A percentile compares a stretch with the other conserved stretches of the same genome.
These are phyloP conservation scores for Lagorchestes hirsutus DNA, from an alignment of 2,797 vertebrate genomes.

Conservation along the genomic window DNA sequence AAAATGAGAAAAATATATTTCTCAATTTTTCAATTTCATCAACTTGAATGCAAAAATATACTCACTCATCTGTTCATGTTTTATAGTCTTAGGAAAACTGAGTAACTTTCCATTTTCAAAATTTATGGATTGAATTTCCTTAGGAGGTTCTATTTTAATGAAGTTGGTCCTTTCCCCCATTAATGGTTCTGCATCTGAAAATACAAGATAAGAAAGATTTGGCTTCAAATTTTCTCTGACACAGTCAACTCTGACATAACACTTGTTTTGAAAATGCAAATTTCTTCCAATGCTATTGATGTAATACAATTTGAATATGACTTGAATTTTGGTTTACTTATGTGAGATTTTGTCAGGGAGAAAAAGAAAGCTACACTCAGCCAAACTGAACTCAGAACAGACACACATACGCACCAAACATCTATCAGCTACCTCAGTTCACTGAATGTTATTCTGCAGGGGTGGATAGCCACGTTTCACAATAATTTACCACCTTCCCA, in stretches of 20 bases:
- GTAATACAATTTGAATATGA: neutral
- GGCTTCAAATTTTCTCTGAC: neutral
- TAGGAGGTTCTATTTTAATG: neutral
- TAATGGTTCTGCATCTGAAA: neutral
- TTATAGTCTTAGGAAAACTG: neutral
- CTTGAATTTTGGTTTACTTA: neutral
- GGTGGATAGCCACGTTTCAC: neutral
- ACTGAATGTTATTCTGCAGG: neutral
- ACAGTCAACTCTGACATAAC: neutral
- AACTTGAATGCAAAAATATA: neutral
- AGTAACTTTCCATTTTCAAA: neutral
- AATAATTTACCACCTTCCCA: neutral
- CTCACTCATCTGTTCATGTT: neutral
- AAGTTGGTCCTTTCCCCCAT: neutral
- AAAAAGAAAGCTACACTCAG: neutral
- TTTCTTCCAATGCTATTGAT: neutral
- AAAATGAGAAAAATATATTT: neutral
- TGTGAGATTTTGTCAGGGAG: neutral
- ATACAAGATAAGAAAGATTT: neutral
- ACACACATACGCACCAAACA: neutral
- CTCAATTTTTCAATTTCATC: neutral
- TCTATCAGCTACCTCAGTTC: neutral
- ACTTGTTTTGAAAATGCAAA: neutral
- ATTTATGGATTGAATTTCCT: neutral
- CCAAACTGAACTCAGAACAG: neutral